Conservation (phyloP, 1,140 invertebrate genomes). For the Caenorhabditis elegans region WBcel235 BX284602.5:9030501-9031000, state of each 20-base stretch:
- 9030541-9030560: too few relatives aligned
- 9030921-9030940: background rate
- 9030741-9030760: slow-evolving; percentile 32
- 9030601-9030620: too few relatives aligned
- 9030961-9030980: background rate
- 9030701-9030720: slow-evolving; percentile 1
- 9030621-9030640: too few relatives aligned
- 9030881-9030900: background rate
- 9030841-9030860: background rate
- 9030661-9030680: slow-evolving; percentile 22
- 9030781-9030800: slow-evolving; percentile 31
- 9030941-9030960: too few relatives aligned
- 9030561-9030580: too few relatives aligned
- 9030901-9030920: background rate
- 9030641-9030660: background rate
- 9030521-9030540: too few relatives aligned
- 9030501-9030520: too few relatives aligned
- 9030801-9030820: slow-evolving; percentile 25
- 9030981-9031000: background rate
- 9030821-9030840: background rate
- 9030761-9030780: slow-evolving; percentile 19
- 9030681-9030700: background rate
- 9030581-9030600: too few relatives aligned
- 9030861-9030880: slow-evolving; percentile 16
- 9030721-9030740: background rate